A percentile compares a stretch with the other conserved stretches of the same genome.
Conservation (phyloP, 2,888 invertebrate species). For the Andrena dorsata region DNA sequence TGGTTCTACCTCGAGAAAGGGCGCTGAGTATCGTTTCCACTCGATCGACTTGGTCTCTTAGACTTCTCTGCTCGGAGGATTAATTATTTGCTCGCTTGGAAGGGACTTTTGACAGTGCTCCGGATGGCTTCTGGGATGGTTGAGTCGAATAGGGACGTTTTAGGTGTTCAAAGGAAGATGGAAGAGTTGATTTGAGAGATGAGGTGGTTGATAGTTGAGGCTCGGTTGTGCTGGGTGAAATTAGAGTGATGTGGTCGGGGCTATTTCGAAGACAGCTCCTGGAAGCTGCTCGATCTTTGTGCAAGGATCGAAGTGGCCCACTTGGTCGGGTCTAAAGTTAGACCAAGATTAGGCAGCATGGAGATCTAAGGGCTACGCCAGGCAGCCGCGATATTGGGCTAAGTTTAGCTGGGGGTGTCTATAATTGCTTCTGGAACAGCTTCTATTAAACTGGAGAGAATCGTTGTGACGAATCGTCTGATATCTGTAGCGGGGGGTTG, state of each 20-base stretch:
- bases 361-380: constrained; percentile 28
- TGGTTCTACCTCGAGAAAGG: constrained; percentile 6
- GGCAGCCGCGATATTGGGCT: constrained; percentile 1
- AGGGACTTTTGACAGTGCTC: neutral
- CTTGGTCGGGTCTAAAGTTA: constrained; percentile 61
- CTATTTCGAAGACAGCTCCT: constrained; percentile 14
- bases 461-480: neutral
- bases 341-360: constrained; percentile 39
- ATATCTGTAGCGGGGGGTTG: neutral
- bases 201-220: no score
- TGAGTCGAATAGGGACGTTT: no score
- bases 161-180: no score
- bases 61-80: neutral
- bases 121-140: no score
- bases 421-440: neutral
- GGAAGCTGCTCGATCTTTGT: constrained; percentile 26
- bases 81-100: neutral
- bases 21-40: constrained; percentile 18
- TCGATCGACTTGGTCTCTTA: constrained; percentile 14
- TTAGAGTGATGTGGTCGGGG: no score
- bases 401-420: constrained; percentile 13
- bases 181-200: no score
- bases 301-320: constrained; percentile 46
- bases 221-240: no score
- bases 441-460: neutral